Percentiles rank a stretch among this genome's conserved stretches.
These are phyloP conservation scores for Pammene aurita DNA, from an alignment of 2,888 invertebrate species.

Conservation along the genomic window DNA sequence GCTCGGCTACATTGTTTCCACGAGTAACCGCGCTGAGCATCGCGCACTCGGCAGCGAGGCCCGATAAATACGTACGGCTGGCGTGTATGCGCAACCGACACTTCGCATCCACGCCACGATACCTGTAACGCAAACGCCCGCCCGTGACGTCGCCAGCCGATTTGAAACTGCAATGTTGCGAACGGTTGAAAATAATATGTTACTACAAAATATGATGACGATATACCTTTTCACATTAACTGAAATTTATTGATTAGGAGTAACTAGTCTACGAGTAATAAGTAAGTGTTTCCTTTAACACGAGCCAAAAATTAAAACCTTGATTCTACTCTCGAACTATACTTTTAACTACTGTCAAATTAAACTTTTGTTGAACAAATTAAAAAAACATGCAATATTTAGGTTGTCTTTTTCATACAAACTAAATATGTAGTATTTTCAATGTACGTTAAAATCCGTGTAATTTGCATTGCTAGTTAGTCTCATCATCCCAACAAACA, in stretches of 20 bases:
- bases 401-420: too few species aligned
- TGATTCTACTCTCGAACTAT: too few species aligned
- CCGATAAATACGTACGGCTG: constrained; percentile 21
- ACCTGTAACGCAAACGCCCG: neutral
- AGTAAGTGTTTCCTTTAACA: too few species aligned
- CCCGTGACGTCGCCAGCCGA: neutral
- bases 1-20: constrained; percentile 40
- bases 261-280: too few species aligned
- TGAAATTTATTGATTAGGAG: too few species aligned
- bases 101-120: constrained; percentile 12
- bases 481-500: too few species aligned
- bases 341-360: too few species aligned
- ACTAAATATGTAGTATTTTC: too few species aligned
- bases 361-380: too few species aligned
- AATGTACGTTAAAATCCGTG: neutral
- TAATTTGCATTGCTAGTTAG: too few species aligned
- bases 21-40: constrained; percentile 17
- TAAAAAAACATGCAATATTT: too few species aligned
- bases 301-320: too few species aligned
- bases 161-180: constrained; percentile 9
- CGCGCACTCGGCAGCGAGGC: neutral
- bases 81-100: constrained; percentile 19
- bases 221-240: neutral
- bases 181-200: neutral
- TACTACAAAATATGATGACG: neutral